A percentile compares a stretch with the other conserved stretches of the same genome.
phyloP scores from a whole-genome alignment of 92 coral and sea anemone species.

The Phymanthus crucifer region DNA sequence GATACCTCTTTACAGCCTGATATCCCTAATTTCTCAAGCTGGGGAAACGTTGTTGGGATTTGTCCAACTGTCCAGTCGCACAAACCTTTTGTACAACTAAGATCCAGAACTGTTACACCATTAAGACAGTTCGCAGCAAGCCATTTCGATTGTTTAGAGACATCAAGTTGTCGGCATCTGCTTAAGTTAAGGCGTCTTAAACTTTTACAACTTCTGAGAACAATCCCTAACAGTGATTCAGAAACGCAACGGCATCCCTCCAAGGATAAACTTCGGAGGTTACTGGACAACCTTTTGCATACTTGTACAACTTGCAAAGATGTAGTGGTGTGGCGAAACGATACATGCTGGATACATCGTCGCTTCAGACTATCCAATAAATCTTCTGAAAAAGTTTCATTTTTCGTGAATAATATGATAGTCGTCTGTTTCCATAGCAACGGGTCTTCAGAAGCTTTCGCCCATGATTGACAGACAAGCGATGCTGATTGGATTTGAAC shows the following conservation, averaged over 20 bases:
- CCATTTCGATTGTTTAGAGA: slow-evolving; percentile 60
- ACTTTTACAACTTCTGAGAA: slow-evolving; percentile 44
- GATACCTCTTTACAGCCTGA: slow-evolving; percentile 71
- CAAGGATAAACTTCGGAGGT: slow-evolving; percentile 47
- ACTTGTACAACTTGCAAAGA: slow-evolving; percentile 72
- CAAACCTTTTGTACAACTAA: slow-evolving; percentile 69
- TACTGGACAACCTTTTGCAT: slow-evolving; percentile 64
- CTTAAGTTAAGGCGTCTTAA: slow-evolving; percentile 55
- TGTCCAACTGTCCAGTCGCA: slow-evolving; percentile 65
- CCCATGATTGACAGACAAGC: slow-evolving; percentile 70
- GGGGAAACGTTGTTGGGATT: slow-evolving; percentile 45
- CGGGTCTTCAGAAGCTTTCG: slow-evolving; percentile 81
- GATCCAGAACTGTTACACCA: slow-evolving; percentile 38
- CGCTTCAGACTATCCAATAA: slow-evolving; percentile 73
- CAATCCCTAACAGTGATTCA: slow-evolving; percentile 31
- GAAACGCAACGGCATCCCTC: slow-evolving; percentile 73
- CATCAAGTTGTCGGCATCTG: slow-evolving; percentile 77
- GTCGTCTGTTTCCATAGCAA: slow-evolving; percentile 65
- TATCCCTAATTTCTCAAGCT: slow-evolving; percentile 48
- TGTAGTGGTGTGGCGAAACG: slow-evolving; percentile 53
- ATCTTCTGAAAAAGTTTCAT: slow-evolving; percentile 46
- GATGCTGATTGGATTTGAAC: slow-evolving; percentile 65
- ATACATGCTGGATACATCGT: slow-evolving; percentile 61
- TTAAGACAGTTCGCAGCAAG: slow-evolving; percentile 35
- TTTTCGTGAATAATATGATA: slow-evolving; percentile 58